Evolutionary conservation across 2,888 invertebrate genomes (phyloP), one percentile per base, ranked within the genome.

Genomic region (Lacanobia wlatinum): DNA sequence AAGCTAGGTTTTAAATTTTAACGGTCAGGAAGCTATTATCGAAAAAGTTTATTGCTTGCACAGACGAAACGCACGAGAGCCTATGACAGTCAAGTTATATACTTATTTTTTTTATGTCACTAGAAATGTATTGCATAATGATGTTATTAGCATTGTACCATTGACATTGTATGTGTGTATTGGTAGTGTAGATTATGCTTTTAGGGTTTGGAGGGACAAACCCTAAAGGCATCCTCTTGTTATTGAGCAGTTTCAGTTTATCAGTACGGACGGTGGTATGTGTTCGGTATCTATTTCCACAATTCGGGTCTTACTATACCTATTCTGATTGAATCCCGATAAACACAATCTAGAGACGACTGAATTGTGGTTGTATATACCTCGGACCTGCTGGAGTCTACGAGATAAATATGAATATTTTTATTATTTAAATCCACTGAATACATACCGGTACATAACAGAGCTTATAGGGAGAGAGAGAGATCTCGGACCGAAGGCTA

Each of bases 1-100:
- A 28, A 62, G 9, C 40, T 40, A 46, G n/a, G 34, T 43, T 70
- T 60, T 12, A 59, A 70, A 52, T 34, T 68, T 21, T 6, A 63
- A 40, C 18, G 14, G 6, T 14, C 18, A 38, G 6, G 2, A 60
- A 50, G 8, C 34, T 9, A n/a, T n/a, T 2, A 14, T n/a, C n/a
- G 7, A 28, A 68, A 43, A 52, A 64, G 23, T 18, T 28, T 34
- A 34, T 34, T 6, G 18, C 5, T 61, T 50, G 23, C 23, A 50
- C 2, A n/a, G 9, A 9, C 3, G 40, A 40, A 40, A 40, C 6
- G 9, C 12, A 21, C 12, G 21, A 40, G n/a, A 59, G 12, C n/a
- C 38, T 10, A 9, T 1, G 2, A 10, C 9, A 10, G 9, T 40
- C 34, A 34, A 34, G 6, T 34, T 34, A n/a, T n/a, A n/a, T n/a